Percentiles rank a stretch among this genome's conserved stretches.
These are phyloP conservation scores for Hofmannophila pseudospretella DNA, from an alignment of 2,888 invertebrate genomes.

Conservation along the genomic window DNA sequence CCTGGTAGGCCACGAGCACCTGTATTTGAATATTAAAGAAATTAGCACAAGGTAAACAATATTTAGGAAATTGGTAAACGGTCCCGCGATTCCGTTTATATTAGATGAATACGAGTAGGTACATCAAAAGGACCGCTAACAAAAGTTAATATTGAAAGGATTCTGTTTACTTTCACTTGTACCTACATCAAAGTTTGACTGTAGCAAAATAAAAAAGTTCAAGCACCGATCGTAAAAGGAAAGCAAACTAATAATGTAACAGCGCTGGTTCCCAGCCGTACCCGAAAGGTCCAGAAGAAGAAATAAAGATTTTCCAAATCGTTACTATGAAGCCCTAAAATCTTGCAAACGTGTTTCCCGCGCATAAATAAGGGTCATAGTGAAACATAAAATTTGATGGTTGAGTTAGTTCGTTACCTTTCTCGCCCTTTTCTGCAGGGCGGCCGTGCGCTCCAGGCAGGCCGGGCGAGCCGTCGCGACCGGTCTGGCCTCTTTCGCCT, in stretches of 20 bases:
- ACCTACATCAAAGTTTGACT: constrained; percentile 17
- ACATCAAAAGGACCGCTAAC: neutral
- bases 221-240: constrained; percentile 44
- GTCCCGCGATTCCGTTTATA: no score
- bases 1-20: constrained; percentile 41
- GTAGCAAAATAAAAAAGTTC: constrained; percentile 43
- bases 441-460: constrained; percentile 72
- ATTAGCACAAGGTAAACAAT: no score
- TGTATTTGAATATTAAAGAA: constrained; percentile 1
- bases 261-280: constrained; percentile 40
- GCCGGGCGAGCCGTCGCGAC: constrained; percentile 83
- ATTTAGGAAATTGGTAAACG: no score
- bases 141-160: neutral
- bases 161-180: no score
- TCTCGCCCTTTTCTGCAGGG: constrained; percentile 86
- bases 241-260: constrained; percentile 61
- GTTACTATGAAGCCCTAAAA: constrained; percentile 65
- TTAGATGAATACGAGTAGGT: no score
- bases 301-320: constrained; percentile 72
- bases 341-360: constrained; percentile 60
- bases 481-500: constrained; percentile 82
- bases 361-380: constrained; percentile 70
- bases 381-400: constrained; percentile 75
- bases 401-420: constrained; percentile 77
- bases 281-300: constrained; percentile 43